Base-by-base conservation (phyloP, 2,888 invertebrate genomes). In the Eupithecia subumbrata region DNA sequence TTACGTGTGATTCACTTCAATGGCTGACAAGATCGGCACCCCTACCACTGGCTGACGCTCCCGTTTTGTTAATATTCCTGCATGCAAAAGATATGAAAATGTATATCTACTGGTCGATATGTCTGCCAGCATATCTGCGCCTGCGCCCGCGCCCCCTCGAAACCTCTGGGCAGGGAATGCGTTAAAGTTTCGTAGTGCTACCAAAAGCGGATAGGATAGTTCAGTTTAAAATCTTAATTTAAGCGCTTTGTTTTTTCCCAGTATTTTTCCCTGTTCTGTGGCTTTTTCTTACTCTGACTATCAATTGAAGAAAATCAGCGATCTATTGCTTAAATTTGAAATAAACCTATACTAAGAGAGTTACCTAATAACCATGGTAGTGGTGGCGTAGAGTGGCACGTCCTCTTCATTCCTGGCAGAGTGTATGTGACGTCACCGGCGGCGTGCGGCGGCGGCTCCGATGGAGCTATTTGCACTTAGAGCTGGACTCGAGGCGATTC, bases 1-100 rank as follows among this genome's bases (percentile, higher is more conserved):
- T 86, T 82, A 86, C 78, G 83, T 80, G 78, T 81, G 80, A 80
- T 77, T 67, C 79, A 74, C 79, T 82, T 80, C 78, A 73, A 77
- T 79, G 82, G 77, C 76, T 79, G 72, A 52, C 77, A 79, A 81
- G 48, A 78, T 79, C 79, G 77, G 81, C 79, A 79, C 66, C 78
- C 73, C 72, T 83, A 82, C 84, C 66, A 77, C 9, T 37, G 67
- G 34, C 37, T 16, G 25, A 63, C 25, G 25, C 7, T 63, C 12
- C 60, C 22, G 25, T 63, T 63, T 63, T 25, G 25, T 14, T 22
- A 12, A 25, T 25, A 25, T 14, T 25, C 25, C 48, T 48, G 48
- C 18, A 48, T 48, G 48, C 18, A 18, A 7, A 48, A 18, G 16
- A 0, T 48, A 48, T 18, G 7, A 48, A 18, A 18, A 48, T 48